These are phyloP conservation scores for Epizoanthus illoricatus DNA, from an alignment of 92 coral and sea anemone species.

Conservation along the genomic window DNA sequence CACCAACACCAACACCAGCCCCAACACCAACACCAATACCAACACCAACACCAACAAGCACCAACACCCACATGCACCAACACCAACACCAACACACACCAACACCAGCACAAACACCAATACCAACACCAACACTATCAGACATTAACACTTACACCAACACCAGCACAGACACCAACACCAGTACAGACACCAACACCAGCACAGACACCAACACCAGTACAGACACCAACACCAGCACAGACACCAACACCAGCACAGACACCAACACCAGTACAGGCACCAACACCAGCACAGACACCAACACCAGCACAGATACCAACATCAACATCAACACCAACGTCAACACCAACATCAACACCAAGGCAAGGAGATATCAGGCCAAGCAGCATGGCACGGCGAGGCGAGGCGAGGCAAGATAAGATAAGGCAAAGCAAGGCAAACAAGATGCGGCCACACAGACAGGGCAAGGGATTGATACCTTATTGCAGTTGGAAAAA, in stretches of 20 bases:
- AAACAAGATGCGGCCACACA: not conserved
- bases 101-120: not conserved
- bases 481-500: conserved; percentile 18
- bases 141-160: not conserved
- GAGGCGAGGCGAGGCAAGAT: not conserved
- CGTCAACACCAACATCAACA: not conserved
- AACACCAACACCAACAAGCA: not conserved
- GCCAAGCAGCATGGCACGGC: not conserved
- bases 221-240: not conserved
- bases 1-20: not conserved
- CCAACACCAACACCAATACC: not conserved
- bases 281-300: not conserved
- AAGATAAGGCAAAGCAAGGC: not conserved
- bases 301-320: not conserved
- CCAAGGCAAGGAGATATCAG: not conserved
- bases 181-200: not conserved
- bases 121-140: not conserved
- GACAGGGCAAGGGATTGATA: not conserved
- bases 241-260: not conserved
- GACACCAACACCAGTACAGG: not conserved
- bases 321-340: not conserved
- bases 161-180: not conserved
- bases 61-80: not conserved
- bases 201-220: not conserved
- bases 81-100: not conserved